Evolutionary conservation across 2,113 vertebrate species (phyloP), one percentile per base, ranked within the genome.

Genomic region (Urocolius indicus): DNA sequence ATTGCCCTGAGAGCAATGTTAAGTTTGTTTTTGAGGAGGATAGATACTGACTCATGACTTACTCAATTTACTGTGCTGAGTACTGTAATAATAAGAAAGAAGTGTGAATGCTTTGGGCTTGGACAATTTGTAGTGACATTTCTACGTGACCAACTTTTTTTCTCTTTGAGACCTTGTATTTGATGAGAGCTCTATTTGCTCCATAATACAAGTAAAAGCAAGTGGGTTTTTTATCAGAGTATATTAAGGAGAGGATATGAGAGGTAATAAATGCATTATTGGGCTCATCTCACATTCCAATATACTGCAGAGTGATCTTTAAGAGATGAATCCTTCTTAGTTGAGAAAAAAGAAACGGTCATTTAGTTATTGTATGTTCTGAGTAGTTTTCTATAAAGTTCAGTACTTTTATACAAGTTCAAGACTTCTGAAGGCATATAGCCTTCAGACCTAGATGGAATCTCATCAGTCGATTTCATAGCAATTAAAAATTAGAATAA

Each of bases 11-110:
- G 48, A 84, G 55, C 43, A 74, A 27, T 52, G 4, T 0, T 0
- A 10, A 41, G 75, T 94, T 94, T 93, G 57, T 27, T 94, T 96
- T 94, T 68, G 61, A 90, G 94, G 84, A 94, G 90, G 92, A 63
- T 54, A 32, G 38, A 2, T 77, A 21, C 4, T 94, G 71, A 92
- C 85, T 95, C 66, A 65, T 46, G 41, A 14, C 54, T 94, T 89
- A 89, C n/a, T 89, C 87, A 90, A 45, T 73, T 89, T 49, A 84
- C 67, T 80, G 43, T 67, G 81, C 72, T 84, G 82, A 91, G 65
- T 71, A 45, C 80, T 38, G 59, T 55, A 77, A 84, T 91, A 73
- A 82, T 48, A 62, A 86, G 67, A 87, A 68, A 65, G 54, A 90
- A 74, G 27, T 26, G 7, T 68, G 46, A 43, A 43, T 69, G 38